Conservation (phyloP, 2,113 vertebrate species). For the Pygoscelis adeliae region DNA sequence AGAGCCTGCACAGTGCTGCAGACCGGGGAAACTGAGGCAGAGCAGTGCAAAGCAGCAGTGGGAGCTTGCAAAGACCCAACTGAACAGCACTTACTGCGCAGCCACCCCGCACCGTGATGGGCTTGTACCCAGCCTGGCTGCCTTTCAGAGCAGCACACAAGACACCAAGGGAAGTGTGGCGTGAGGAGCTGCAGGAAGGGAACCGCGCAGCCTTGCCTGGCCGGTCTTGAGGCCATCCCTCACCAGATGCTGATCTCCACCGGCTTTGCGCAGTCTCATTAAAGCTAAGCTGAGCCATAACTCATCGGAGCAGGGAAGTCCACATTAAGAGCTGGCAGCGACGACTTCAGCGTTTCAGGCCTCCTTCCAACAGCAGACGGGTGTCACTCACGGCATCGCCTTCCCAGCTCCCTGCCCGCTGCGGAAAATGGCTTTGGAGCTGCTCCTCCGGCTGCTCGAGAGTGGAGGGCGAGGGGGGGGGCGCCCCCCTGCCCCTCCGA, state of each 20-base stretch:
- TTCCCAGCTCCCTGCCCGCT: not conserved
- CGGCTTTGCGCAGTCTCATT: constrained; percentile 6
- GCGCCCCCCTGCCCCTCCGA: not conserved
- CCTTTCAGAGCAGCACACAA: not conserved
- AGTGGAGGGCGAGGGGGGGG: accelerated
- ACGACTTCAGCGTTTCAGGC: not conserved
- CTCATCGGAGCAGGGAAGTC: not conserved
- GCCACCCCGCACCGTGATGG: accelerated
- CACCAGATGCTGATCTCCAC: not conserved
- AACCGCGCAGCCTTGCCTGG: accelerated
- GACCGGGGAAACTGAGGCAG: not conserved
- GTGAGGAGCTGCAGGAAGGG: not conserved
- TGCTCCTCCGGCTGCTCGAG: not conserved
- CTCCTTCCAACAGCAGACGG: not conserved
- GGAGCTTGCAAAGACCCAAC: not conserved
- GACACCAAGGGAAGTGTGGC: not conserved
- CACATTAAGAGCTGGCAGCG: not conserved
- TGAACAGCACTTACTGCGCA: not conserved
- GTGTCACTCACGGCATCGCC: not conserved
- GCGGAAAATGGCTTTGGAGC: not conserved
- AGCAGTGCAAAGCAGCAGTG: not conserved
- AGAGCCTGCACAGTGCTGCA: not conserved
- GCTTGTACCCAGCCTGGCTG: not conserved
- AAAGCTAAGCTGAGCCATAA: constrained; percentile 2
- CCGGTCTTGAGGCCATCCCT: not conserved